Conservation (phyloP, 2,888 invertebrate species). For the Rapana venosa region DNA sequence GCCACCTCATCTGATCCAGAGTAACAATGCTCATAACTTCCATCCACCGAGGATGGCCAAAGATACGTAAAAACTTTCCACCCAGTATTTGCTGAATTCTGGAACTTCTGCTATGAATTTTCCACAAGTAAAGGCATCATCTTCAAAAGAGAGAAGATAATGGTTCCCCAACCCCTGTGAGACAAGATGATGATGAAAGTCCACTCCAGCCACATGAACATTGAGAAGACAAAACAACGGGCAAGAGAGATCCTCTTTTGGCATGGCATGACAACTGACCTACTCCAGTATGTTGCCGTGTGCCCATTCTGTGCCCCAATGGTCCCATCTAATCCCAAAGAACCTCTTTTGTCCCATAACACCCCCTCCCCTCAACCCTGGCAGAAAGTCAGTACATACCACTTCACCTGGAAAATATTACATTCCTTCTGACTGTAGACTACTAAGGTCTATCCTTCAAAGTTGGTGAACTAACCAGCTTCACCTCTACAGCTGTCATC, state of each 20-base stretch:
- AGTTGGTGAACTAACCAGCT: neutral
- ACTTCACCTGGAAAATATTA: conserved; percentile 11
- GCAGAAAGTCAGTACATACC: neutral
- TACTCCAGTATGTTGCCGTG: neutral
- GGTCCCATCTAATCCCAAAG: neutral
- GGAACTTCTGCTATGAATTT: conserved; percentile 12
- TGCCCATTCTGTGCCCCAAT: conserved; percentile 9
- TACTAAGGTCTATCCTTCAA: neutral
- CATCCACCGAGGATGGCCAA: conserved; percentile 1
- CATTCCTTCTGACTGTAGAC: neutral
- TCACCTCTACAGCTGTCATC: conserved; percentile 10
- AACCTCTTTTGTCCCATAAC: neutral
- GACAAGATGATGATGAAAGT: neutral
- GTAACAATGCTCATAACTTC: neutral
- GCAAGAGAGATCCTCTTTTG: conserved; percentile 34
- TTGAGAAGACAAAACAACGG: conserved; percentile 21
- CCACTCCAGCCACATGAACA: conserved; percentile 13
- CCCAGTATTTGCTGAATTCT: neutral
- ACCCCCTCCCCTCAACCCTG: conserved; percentile 11
- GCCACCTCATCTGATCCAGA: neutral
- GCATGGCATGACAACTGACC: conserved; percentile 15
- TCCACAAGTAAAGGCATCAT: conserved; percentile 16
- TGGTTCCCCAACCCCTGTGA: conserved; percentile 7
- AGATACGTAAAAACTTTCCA: neutral
- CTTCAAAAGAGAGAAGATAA: conserved; percentile 11